Conservation (phyloP, 2,113 vertebrate species). For the Machaerirhynchus nigripectus region DNA sequence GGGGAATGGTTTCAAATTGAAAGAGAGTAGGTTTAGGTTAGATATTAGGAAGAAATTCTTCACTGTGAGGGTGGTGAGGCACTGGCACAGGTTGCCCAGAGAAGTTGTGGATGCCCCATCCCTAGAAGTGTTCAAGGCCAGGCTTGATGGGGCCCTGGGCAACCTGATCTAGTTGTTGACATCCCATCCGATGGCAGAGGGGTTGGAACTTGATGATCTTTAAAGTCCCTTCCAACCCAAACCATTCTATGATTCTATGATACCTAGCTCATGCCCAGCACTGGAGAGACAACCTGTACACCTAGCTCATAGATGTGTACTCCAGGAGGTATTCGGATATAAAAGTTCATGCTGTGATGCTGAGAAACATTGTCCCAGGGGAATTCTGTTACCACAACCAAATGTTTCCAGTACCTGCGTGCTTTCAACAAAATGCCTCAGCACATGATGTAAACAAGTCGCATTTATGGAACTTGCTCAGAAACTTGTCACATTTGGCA, state of each 20-base stretch:
- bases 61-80: too few species aligned
- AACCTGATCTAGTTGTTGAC: too few species aligned
- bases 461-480: neutral
- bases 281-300: neutral
- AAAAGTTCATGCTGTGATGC: neutral
- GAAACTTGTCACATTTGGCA: neutral
- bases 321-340: neutral
- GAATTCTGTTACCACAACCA: neutral
- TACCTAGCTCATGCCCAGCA: neutral
- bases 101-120: too few species aligned
- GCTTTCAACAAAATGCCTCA: neutral
- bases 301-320: neutral
- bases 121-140: too few species aligned
- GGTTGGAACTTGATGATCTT: too few species aligned
- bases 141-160: too few species aligned
- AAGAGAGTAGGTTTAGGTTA: neutral
- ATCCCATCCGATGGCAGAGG: too few species aligned
- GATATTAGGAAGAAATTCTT: neutral
- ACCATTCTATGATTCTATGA: neutral
- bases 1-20: neutral
- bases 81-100: too few species aligned
- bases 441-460: neutral
- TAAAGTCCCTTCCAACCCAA: too few species aligned
- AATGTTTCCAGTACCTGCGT: neutral
- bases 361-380: neutral